Percentiles rank a stretch among this genome's conserved stretches.
Conservation (phyloP, 2,113 vertebrate species). For the Regulus satrapa region DNA sequence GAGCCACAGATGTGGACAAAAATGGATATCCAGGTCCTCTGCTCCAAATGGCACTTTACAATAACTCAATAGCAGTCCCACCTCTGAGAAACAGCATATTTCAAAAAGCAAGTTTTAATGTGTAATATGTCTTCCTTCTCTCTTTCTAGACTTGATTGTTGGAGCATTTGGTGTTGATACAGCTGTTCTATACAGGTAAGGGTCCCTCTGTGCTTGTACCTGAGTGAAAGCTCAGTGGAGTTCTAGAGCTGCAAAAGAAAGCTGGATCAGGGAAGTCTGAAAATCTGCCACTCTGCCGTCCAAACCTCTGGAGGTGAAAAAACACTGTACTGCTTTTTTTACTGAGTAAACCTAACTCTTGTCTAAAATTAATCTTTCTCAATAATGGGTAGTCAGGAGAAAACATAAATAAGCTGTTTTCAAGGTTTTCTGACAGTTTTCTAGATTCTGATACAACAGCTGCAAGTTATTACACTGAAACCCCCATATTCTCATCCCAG, state of each 20-base stretch:
- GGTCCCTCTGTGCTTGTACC: background rate
- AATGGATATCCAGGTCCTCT: slow-evolving; percentile 93
- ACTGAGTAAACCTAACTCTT: background rate
- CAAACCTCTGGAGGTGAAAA: background rate
- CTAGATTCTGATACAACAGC: background rate
- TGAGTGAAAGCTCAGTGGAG: background rate
- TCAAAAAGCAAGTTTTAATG: background rate
- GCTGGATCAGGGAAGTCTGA: background rate
- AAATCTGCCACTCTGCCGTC: background rate
- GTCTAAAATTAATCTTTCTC: background rate
- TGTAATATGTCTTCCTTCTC: background rate
- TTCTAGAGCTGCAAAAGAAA: background rate
- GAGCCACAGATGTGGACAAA: slow-evolving; percentile 89
- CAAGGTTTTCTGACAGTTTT: background rate
- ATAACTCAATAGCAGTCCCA: background rate
- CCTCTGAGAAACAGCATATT: background rate
- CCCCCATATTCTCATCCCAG: background rate
- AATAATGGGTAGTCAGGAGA: background rate
- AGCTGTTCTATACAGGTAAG: slow-evolving; percentile 91
- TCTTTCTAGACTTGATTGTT: slow-evolving; percentile 89
- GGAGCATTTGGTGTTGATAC: slow-evolving; percentile 94
- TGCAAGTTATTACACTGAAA: background rate
- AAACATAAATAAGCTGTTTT: background rate
- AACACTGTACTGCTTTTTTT: background rate
- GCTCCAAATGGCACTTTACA: background rate